Conservation (phyloP, 1,140 invertebrate species). For the Drosophila tristis region DNA sequence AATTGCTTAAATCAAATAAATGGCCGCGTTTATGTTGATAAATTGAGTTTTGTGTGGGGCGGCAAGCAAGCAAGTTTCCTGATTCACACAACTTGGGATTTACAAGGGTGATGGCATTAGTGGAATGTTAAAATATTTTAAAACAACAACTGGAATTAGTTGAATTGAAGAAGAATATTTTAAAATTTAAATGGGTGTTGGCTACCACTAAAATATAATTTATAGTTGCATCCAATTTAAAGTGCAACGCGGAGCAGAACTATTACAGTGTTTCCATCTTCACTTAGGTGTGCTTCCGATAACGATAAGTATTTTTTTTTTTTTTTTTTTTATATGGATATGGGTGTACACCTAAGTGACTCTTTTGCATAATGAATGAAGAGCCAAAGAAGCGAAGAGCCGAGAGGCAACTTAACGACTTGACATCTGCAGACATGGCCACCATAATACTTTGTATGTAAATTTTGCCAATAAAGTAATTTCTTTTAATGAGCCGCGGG, state of each 20-base stretch:
- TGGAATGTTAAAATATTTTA: background rate
- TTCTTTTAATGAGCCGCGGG: conserved; percentile 77
- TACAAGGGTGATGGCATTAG: conserved; percentile 17
- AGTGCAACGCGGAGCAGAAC: conserved; percentile 32
- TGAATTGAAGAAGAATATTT: background rate
- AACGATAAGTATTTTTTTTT: conserved; percentile 39
- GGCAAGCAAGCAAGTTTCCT: conserved; percentile 46
- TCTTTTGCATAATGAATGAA: conserved; percentile 56
- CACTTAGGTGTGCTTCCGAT: conserved; percentile 49
- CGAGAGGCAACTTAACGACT: conserved; percentile 56
- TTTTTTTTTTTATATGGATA: conserved; percentile 24
- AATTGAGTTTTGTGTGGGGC: conserved; percentile 45
- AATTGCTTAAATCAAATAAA: conserved; percentile 80
- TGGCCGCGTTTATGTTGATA: conserved; percentile 78
- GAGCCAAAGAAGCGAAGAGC: conserved; percentile 12
- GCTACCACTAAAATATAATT: conserved; percentile 21
- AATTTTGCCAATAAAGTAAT: conserved; percentile 80
- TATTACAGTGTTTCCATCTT: conserved; percentile 42
- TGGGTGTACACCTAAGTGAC: conserved; percentile 55
- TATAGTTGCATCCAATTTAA: conserved; percentile 26
- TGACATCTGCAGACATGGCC: conserved; percentile 76
- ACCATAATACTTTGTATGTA: conserved; percentile 80
- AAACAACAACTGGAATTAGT: conserved; percentile 3
- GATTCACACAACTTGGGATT: conserved; percentile 39
- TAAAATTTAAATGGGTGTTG: too few relatives aligned